These are phyloP conservation scores for Propithecus deckenii DNA, from an alignment of 2,797 vertebrate species.

Conservation along the genomic window DNA sequence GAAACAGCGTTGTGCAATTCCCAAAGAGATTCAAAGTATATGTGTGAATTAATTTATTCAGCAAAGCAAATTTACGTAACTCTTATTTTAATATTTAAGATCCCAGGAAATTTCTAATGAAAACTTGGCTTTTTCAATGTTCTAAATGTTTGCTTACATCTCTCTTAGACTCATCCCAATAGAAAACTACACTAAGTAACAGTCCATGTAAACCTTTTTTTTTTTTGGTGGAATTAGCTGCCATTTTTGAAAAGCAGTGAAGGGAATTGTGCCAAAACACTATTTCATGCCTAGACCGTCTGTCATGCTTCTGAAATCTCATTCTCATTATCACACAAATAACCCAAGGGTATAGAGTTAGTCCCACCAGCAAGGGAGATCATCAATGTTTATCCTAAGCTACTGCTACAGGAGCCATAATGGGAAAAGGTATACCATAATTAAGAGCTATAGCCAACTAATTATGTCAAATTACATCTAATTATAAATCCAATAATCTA, in stretches of 20 bases:
- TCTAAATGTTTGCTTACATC: background rate
- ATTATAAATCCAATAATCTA: slow-evolving; percentile 74
- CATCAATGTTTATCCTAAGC: slow-evolving; percentile 68
- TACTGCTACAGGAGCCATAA: slow-evolving; percentile 72
- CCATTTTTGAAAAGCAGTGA: slow-evolving; percentile 46
- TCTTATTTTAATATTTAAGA: slow-evolving; percentile 8
- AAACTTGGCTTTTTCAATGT: background rate
- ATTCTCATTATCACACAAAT: slow-evolving; percentile 76
- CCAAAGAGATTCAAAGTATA: background rate
- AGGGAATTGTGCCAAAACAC: slow-evolving; percentile 41
- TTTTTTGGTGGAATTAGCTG: background rate
- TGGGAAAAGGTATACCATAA: slow-evolving; percentile 70
- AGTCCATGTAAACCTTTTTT: background rate
- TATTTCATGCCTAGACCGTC: slow-evolving; percentile 53
- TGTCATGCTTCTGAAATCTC: slow-evolving; percentile 71
- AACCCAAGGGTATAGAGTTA: slow-evolving; percentile 73
- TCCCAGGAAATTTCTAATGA: background rate
- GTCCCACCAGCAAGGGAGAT: slow-evolving; percentile 53
- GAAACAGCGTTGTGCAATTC: background rate
- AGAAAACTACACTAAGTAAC: background rate
- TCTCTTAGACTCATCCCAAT: background rate
- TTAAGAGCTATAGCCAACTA: slow-evolving; percentile 79
- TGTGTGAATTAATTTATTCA: slow-evolving; percentile 34
- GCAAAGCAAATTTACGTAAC: background rate
- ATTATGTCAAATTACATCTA: slow-evolving; percentile 80